Conservation (phyloP, 1,140 invertebrate species). For the Drusus annulatus region DNA sequence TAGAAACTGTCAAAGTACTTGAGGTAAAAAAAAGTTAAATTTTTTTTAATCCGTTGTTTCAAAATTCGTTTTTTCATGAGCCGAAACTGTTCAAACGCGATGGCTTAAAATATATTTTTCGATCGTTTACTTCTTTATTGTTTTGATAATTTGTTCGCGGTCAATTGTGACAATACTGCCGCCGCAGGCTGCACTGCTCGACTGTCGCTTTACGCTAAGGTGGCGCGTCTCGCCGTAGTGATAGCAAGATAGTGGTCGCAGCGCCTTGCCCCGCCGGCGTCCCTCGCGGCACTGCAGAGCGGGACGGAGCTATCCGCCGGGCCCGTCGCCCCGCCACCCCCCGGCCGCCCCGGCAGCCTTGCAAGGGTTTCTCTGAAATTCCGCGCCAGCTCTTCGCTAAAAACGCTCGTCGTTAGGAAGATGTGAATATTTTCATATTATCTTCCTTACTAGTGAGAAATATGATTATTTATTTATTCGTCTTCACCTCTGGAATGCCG, state of each 20-base stretch:
- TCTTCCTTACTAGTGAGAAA: too few species aligned
- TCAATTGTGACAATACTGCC: neutral
- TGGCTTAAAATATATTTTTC: too few species aligned
- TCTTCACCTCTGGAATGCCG: too few species aligned
- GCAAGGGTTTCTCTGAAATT: neutral
- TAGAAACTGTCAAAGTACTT: too few species aligned
- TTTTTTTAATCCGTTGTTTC: too few species aligned
- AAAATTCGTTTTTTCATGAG: too few species aligned
- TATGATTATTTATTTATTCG: too few species aligned
- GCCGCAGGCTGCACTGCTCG: neutral
- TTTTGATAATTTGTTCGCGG: too few species aligned
- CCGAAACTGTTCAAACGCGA: too few species aligned
- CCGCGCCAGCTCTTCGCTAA: neutral
- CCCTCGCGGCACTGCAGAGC: conserved; percentile 37
- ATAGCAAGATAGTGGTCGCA: conserved; percentile 8
- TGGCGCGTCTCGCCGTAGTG: neutral
- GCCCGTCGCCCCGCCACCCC: neutral
- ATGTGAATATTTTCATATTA: too few species aligned
- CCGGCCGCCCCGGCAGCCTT: neutral
- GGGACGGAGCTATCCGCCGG: conserved; percentile 33
- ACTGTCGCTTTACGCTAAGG: neutral
- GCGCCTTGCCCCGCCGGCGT: conserved; percentile 39
- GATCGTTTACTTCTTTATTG: too few species aligned
- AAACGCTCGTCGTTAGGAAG: neutral
- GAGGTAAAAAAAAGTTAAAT: too few species aligned